Percentiles rank a stretch among this genome's conserved stretches.
Conservation (phyloP, 2,888 invertebrate species). For the Stenurella melanura region DNA sequence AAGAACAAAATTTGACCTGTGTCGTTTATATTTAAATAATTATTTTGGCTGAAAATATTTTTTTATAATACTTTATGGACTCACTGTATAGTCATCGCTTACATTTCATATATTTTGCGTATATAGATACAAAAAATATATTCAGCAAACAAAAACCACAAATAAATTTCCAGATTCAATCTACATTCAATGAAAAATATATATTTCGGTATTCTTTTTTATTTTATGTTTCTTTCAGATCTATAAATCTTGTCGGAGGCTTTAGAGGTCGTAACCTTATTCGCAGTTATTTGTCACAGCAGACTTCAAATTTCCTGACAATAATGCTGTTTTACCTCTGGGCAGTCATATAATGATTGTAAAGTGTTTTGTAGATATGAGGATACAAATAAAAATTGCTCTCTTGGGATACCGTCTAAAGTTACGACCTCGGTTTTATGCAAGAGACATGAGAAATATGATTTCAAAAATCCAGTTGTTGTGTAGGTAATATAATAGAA, state of each 20-base stretch:
- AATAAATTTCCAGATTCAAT: constrained; percentile 30
- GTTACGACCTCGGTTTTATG: constrained; percentile 35
- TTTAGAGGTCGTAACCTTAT: constrained; percentile 23
- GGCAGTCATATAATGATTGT: constrained; percentile 20
- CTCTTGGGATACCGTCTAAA: constrained; percentile 38
- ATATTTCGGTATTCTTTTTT: constrained; percentile 19
- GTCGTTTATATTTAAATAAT: too few relatives aligned
- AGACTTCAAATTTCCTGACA: constrained; percentile 20
- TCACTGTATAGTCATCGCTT: not conserved
- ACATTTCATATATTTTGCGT: not conserved
- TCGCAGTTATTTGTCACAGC: constrained; percentile 22
- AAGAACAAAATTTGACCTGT: too few relatives aligned
- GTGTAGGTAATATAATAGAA: constrained; percentile 41
- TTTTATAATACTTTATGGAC: too few relatives aligned
- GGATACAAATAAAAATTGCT: constrained; percentile 33
- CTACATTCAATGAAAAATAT: constrained; percentile 29
- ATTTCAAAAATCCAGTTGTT: constrained; percentile 39
- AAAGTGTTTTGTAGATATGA: constrained; percentile 27
- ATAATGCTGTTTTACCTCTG: constrained; percentile 27
- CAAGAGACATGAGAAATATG: constrained; percentile 37
- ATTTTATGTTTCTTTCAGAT: constrained; percentile 20
- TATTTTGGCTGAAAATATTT: too few relatives aligned
- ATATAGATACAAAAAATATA: not conserved
- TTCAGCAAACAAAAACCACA: constrained; percentile 11
- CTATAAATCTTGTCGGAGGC: constrained; percentile 24